A percentile compares a stretch with the other conserved stretches of the same genome.
These are phyloP conservation scores for Zosterops borbonicus DNA, from an alignment of 2,113 vertebrate species.

Conservation along the genomic window DNA sequence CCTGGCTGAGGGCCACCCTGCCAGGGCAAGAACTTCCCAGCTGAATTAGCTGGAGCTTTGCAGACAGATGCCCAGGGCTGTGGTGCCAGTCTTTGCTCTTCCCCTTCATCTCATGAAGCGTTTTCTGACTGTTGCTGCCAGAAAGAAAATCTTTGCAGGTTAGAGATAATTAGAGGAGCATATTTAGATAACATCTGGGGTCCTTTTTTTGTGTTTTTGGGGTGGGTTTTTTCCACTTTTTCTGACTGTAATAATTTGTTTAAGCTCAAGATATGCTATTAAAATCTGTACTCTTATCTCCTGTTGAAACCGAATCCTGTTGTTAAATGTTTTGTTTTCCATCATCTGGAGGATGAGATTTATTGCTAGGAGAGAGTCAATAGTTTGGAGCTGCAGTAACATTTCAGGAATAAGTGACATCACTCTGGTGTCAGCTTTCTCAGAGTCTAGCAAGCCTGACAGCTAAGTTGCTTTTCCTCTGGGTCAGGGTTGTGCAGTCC, in stretches of 20 bases:
- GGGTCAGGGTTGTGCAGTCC: conserved; percentile 44
- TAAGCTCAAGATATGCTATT: rapidly evolving
- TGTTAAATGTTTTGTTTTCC: background rate
- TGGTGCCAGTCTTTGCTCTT: background rate
- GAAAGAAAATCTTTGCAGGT: background rate
- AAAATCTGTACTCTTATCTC: background rate
- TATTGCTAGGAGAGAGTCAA: conserved; percentile 48
- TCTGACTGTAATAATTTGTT: background rate
- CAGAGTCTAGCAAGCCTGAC: conserved; percentile 58
- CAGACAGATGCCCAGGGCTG: background rate
- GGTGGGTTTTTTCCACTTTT: background rate
- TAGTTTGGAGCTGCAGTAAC: conserved; percentile 56
- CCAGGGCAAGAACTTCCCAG: rapidly evolving
- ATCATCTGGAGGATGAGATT: background rate
- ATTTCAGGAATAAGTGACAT: conserved; percentile 77
- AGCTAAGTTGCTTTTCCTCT: conserved; percentile 57
- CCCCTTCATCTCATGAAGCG: background rate
- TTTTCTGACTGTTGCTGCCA: background rate
- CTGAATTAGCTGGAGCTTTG: background rate
- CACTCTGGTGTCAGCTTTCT: conserved; percentile 80
- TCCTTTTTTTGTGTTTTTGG: background rate
- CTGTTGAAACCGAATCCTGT: background rate
- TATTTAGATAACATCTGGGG: background rate
- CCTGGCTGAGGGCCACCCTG: background rate
- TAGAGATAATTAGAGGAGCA: background rate